Evolutionary conservation across 1,140 invertebrate species (phyloP).

Genomic region (Heterodera carotae): DNA sequence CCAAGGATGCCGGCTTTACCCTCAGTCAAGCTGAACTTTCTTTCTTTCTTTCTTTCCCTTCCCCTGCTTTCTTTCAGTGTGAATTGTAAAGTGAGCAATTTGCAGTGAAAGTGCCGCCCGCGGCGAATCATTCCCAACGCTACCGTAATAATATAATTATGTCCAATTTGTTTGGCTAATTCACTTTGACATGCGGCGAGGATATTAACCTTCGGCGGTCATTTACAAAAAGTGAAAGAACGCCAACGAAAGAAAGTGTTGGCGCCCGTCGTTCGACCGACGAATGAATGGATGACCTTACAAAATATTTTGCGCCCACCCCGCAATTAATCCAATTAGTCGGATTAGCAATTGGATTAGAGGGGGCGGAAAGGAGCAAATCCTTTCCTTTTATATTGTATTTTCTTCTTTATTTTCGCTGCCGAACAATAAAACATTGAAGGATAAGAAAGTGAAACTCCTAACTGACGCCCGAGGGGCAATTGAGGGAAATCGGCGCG

Average conservation of each 20-base stretch:
- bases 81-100: not conserved
- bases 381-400: not conserved
- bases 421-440: not conserved
- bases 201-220: conserved; percentile 9
- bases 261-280: not conserved
- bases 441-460: not conserved
- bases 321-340: conserved; percentile 21
- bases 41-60: no score
- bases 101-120: not conserved
- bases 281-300: conserved; percentile 2
- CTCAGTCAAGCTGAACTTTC: no score
- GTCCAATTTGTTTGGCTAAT: not conserved
- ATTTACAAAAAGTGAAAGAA: not conserved
- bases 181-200: not conserved
- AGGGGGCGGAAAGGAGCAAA: not conserved
- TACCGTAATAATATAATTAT: not conserved
- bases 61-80: not conserved
- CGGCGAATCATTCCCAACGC: not conserved
- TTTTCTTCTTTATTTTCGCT: not conserved
- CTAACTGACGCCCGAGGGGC: no score
- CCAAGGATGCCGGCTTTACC: no score
- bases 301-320: not conserved
- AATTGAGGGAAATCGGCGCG: not conserved
- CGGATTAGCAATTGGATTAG: not conserved
- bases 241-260: not conserved